Evolutionary conservation across 2,888 invertebrate genomes (phyloP).

Genomic region (Diarsia rubi): DNA sequence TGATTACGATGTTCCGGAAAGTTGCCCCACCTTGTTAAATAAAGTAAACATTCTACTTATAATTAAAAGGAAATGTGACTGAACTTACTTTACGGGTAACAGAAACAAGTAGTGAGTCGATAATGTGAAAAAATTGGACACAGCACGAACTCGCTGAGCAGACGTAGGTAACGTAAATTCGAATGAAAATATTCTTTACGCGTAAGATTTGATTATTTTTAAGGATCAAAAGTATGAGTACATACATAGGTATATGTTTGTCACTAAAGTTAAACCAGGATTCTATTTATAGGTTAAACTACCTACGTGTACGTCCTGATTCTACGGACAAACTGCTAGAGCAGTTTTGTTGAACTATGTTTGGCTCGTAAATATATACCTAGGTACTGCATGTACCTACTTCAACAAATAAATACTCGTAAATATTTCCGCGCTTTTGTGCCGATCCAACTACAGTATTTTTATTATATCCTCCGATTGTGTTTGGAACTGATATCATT

Average conservation of each 20-base stretch:
- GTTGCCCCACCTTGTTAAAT: slow-evolving; percentile 40
- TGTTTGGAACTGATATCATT: no score
- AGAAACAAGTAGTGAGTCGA: neutral
- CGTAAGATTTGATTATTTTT: neutral
- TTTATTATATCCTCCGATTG: no score
- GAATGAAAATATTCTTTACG: neutral
- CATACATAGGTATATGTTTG: no score
- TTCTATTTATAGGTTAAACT: neutral
- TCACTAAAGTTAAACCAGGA: neutral
- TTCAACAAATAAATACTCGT: no score
- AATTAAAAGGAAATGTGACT: slow-evolving; percentile 30
- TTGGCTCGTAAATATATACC: neutral
- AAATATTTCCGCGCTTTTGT: no score
- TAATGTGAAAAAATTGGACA: neutral
- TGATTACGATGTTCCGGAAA: slow-evolving; percentile 42
- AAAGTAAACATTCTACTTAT: slow-evolving; percentile 34
- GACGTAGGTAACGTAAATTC: neutral
- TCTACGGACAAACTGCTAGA: neutral
- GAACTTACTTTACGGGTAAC: slow-evolving; percentile 1
- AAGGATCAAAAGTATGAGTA: neutral
- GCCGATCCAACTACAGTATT: no score
- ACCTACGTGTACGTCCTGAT: neutral
- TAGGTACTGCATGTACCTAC: neutral
- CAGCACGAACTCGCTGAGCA: neutral
- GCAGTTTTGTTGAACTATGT: neutral